Evolutionary conservation across 2,888 invertebrate species (phyloP), one percentile per base, ranked within the genome.

Genomic region (Meandrusa payeni): DNA sequence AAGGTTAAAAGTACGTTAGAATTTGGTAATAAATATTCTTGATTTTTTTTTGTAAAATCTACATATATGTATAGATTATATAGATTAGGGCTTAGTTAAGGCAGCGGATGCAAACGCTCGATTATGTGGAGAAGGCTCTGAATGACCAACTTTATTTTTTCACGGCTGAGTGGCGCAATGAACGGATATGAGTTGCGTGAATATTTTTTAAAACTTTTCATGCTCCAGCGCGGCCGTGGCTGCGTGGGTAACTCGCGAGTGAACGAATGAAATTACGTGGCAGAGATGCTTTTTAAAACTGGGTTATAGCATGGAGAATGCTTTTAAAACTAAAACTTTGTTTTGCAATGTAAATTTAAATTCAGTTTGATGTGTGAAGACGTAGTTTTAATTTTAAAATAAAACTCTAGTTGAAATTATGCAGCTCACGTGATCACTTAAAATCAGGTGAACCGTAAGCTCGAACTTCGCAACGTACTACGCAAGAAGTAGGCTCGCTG

Each of bases 181-280:
- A 46, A 50, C 34, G 39, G 31, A 32, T 31, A 37, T 39, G 45
- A 47, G 42, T 42, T 41, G 43, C 46, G 44, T 34, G 15, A 41
- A 49, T 46, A 33, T 41, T 48, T 47, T 42, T 29, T 20, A 37
- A 42, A 36, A 36, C 22, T 23, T 23, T 31, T 3, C 36, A 20
- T 43, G 29, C 36, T 24, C 15, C 9, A 4, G 20, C 10, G 23
- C 29, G 15, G 41, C 11, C 24, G n/a, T n/a, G n/a, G n/a, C n/a
- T n/a, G n/a, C n/a, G n/a, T 20, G 15, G 23, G 13, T 19, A 32
- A 29, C 17, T 13, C 9, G 13, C 37, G 24, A 26, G 37, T 12
- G 31, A 33, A 15, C 12, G 23, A 43, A 37, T 31, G 26, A 15
- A 34, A 41, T 41, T 41, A 41, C 19, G 28, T 20, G 10, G 7